Evolutionary conservation across 2,797 vertebrate genomes (phyloP).

Genomic region (Acestrorhynchus altus): DNA sequence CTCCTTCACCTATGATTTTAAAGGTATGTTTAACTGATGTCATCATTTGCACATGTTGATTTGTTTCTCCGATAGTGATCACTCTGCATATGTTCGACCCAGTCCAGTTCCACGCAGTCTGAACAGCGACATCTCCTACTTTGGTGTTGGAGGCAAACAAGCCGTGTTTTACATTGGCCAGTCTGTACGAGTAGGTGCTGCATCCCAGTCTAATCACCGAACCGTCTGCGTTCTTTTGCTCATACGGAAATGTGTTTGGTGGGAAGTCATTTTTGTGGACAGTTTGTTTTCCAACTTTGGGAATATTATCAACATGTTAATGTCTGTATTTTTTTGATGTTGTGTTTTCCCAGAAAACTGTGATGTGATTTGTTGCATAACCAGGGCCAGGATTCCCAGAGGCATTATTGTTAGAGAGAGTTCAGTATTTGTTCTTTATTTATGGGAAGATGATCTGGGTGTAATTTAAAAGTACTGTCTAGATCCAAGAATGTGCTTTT

Average conservation of each 20-base stretch:
- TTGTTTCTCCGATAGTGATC: conserved; percentile 72
- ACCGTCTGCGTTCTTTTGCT: not conserved
- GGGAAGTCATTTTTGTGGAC: not conserved
- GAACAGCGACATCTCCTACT: conserved; percentile 96
- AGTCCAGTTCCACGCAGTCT: conserved; percentile 85
- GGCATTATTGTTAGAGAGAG: too few species aligned
- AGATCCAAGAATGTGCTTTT: too few species aligned
- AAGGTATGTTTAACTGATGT: not conserved
- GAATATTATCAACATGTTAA: too few species aligned
- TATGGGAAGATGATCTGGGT: too few species aligned
- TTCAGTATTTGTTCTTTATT: too few species aligned
- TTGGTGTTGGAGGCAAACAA: conserved; percentile 96
- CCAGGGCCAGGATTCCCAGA: too few species aligned
- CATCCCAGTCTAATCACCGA: not conserved
- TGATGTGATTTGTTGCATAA: too few species aligned
- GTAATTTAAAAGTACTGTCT: too few species aligned
- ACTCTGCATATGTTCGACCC: conserved; percentile 83
- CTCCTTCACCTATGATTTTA: too few species aligned
- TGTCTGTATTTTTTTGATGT: too few species aligned
- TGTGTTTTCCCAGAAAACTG: too few species aligned
- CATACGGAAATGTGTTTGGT: not conserved
- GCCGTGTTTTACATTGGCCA: conserved; percentile 93
- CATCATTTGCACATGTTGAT: conserved; percentile 24
- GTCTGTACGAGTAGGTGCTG: conserved; percentile 79
- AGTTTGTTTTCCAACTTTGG: not conserved